Base-by-base conservation (phyloP, 2,797 vertebrate species). In the Hydrolagus colliei region DNA sequence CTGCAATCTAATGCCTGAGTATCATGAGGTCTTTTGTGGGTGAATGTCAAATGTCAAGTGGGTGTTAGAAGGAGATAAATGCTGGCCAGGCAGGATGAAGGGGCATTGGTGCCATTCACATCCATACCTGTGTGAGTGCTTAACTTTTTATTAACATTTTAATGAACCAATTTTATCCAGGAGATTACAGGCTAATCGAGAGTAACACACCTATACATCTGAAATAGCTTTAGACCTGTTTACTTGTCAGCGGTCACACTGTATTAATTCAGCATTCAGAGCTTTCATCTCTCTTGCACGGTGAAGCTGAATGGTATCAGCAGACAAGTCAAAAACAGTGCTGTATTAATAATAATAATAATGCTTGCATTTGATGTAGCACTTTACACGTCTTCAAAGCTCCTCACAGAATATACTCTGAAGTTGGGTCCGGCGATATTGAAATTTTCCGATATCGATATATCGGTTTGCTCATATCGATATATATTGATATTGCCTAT, bases 61-160 rank as follows among this genome's bases (percentile, higher is more conserved):
- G 78, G 79, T 84, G 79, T 84, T 68, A 32, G 68, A 35, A 65
- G 27, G 65, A 84, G 79, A 82, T 82, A 82, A 9, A 68, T 22
- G 3, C 14, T 32, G 32, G 79, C 27, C 32, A 67, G 65, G 13
- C 6, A 16, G 32, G 65, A 84, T 32, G 3, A 67, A 71, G 27
- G 10, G 18, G 4, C 65, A 71, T 82, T 65, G 18, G 78, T 22
- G 62, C 61, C 63, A 35, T 84, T 84, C 79, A 84, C 22, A 68
- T n/a, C 79, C 32, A 68, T 71, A 84, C 65, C 79, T 35, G 78
- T 35, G 78, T 22, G 22, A 82, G 78, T 82, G 27, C 62, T 84
- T 20, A 84, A 52, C 41, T 84, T 84, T 82, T 84, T 84, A 84
- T 84, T 84, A 68, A 84, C 79, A 71, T 84, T 71, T 84, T 84